A percentile compares a stretch with the other conserved stretches of the same genome.
phyloP scores from a whole-genome alignment of 1,140 invertebrate species.

The Drosophila nigromelanica region DNA sequence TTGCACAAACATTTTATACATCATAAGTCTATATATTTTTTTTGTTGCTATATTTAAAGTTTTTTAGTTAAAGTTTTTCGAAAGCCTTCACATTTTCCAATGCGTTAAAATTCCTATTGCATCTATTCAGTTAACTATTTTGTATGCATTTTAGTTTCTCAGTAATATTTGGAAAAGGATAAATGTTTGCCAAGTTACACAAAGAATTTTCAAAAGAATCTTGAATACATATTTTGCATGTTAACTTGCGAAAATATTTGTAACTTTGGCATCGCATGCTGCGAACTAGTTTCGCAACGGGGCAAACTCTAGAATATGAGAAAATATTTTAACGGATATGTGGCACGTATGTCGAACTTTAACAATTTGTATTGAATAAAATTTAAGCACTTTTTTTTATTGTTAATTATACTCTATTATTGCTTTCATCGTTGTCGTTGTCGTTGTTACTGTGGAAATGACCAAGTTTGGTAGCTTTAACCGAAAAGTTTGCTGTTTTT shows the following conservation, averaged over 20 bases:
- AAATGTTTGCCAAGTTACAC: not conserved
- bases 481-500: slow-evolving; percentile 38
- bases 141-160: not conserved
- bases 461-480: slow-evolving; percentile 34
- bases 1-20: too few relatives aligned
- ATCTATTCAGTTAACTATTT: too few relatives aligned
- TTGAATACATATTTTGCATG: not conserved
- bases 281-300: not conserved
- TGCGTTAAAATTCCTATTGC: too few relatives aligned
- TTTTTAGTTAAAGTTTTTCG: too few relatives aligned
- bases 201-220: not conserved
- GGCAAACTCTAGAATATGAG: not conserved
- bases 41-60: too few relatives aligned
- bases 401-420: not conserved
- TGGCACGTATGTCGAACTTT: slow-evolving; percentile 35
- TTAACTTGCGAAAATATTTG: not conserved
- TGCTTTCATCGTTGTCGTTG: too few relatives aligned
- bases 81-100: too few relatives aligned
- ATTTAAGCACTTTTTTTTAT: slow-evolving; percentile 50
- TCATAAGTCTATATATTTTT: too few relatives aligned
- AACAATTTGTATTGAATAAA: slow-evolving; percentile 64
- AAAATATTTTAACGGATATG: not conserved
- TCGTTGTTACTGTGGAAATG: slow-evolving; percentile 38
- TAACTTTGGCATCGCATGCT: not conserved
- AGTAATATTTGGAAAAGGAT: not conserved